phyloP scores from a whole-genome alignment of 2,888 invertebrate genomes.

The Pseudococcus jackbeardsleyi region DNA sequence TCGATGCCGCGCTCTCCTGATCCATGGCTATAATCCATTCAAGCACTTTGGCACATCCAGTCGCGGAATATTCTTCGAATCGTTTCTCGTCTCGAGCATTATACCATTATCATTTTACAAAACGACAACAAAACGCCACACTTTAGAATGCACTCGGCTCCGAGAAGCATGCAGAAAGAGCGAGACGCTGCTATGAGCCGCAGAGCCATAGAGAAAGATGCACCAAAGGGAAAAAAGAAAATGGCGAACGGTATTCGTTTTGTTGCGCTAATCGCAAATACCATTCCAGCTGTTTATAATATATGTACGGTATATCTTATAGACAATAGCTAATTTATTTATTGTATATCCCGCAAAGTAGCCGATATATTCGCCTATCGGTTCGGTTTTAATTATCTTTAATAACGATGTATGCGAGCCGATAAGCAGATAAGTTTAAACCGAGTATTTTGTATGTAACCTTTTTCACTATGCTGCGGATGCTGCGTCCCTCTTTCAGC shows the following conservation, averaged over 20 bases:
- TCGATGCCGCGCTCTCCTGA: too few species aligned
- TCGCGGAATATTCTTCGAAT: too few species aligned
- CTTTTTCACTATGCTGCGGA: background rate
- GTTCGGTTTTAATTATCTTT: constrained; percentile 61
- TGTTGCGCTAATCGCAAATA: constrained; percentile 41
- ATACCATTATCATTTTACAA: constrained; percentile 28
- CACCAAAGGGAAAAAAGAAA: background rate
- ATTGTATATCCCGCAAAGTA: constrained; percentile 54
- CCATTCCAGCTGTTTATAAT: constrained; percentile 35
- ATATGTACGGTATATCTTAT: constrained; percentile 26
- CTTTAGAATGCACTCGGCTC: background rate
- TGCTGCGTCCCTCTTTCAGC: background rate
- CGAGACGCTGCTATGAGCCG: background rate
- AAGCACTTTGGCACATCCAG: too few species aligned
- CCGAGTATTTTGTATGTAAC: constrained; percentile 45
- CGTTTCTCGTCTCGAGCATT: background rate
- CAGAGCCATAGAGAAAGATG: background rate
- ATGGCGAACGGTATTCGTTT: constrained; percentile 47
- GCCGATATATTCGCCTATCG: constrained; percentile 59
- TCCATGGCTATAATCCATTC: too few species aligned
- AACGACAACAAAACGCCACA: too few species aligned
- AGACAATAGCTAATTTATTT: constrained; percentile 62
- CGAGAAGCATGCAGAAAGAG: background rate
- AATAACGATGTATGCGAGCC: constrained; percentile 59
- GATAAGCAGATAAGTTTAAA: constrained; percentile 61